Conservation (phyloP, 2,797 vertebrate species). For the Rachycentron canadum region DNA sequence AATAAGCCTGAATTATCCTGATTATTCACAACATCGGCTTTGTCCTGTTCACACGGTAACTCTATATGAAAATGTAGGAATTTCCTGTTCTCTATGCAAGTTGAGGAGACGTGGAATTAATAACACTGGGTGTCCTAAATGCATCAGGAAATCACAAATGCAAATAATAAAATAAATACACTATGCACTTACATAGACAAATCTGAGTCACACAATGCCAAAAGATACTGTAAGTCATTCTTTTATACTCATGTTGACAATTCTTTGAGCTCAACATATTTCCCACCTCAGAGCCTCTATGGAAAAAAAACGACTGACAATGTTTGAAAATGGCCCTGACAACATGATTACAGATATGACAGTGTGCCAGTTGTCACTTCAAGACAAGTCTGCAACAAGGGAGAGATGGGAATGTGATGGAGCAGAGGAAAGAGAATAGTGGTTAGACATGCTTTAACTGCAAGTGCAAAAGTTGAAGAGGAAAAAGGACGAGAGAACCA, state of each 20-base stretch:
- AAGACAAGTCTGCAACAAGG: constrained; percentile 16
- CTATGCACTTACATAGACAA: not conserved
- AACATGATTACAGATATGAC: constrained; percentile 63
- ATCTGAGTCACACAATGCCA: constrained; percentile 4
- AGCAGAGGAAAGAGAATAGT: constrained; percentile 36
- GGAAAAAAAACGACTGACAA: constrained; percentile 66
- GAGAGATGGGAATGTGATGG: constrained; percentile 14
- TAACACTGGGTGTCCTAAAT: not conserved
- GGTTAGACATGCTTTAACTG: constrained; percentile 24
- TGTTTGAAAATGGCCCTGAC: constrained; percentile 78
- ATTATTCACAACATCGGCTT: not conserved
- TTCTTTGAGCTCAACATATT: constrained; percentile 43
- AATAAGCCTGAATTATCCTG: not conserved
- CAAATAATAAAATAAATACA: constrained; percentile 10
- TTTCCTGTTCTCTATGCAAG: not conserved
- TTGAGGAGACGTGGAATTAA: not conserved
- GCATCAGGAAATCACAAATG: constrained; percentile 6
- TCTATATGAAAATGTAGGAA: not conserved
- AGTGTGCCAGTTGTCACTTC: constrained; percentile 45
- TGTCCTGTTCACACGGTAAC: not conserved
- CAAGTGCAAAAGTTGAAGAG: constrained; percentile 2
- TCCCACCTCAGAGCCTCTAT: constrained; percentile 45
- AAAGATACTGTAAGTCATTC: constrained; percentile 1
- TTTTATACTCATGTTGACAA: constrained; percentile 48
- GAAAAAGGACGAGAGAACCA: constrained; percentile 1